Evolutionary conservation across 2,113 vertebrate species (phyloP), one percentile per base, ranked within the genome.

Genomic region (Paradisaea rubra): DNA sequence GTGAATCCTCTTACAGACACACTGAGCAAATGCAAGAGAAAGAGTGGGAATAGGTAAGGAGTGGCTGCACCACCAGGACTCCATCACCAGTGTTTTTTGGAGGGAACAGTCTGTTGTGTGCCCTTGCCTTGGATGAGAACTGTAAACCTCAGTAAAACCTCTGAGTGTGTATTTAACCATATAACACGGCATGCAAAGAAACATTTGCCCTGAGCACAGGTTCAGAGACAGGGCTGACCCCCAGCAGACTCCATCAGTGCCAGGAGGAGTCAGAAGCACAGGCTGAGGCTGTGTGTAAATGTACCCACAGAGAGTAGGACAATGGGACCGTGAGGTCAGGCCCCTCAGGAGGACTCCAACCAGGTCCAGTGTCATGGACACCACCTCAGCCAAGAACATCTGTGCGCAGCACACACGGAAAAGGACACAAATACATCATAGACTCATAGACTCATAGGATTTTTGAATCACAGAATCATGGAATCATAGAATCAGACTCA

Each of bases 261-360:
- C 63, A 59, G 30, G 18, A 86, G 44, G 13, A 59, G 10, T 5
- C 41, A 84, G 81, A 81, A 84, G 31, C 41, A 33, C 3, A 6
- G 28, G 37, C 23, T 63, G 13, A 37, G 16, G 8, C 10, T 81
- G 21, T 23, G 39, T 20, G 31, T n/a, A 31, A 65, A 39, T 27
- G 27, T 15, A 35, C 24, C 18, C n/a, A 49, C 27, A 49, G 19
- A 50, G 9, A 59, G 13, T 0, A 42, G 80, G 45, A 31, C 27
- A 73, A 21, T 1, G 18, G 16, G n/a, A 89, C 2, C 0, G 0
- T 20, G 44, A 88, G 42, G 15, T 49, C n/a, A n/a, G 27, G 2
- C 8, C 14, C 42, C 20, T 60, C 1, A 3, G 52, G 6, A 63
- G 59, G n/a, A 54, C 7, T 7, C 14, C 21, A 61, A 2, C 13